These are phyloP conservation scores for Ophthalmolycus amberensis DNA, from an alignment of 2,113 vertebrate genomes.

Conservation along the genomic window DNA sequence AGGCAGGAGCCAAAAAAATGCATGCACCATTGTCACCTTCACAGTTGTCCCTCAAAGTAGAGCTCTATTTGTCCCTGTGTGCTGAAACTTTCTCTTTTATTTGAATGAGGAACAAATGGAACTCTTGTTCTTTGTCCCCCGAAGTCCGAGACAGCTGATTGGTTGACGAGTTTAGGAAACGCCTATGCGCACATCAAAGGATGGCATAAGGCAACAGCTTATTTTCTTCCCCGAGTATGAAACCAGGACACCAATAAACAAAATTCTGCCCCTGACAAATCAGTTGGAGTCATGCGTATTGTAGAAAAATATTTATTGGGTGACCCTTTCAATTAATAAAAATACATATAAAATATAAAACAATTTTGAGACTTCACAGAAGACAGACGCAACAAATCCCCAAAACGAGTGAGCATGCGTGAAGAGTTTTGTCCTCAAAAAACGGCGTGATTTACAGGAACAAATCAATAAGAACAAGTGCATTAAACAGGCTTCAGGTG, in stretches of 20 bases:
- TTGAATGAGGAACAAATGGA: constrained; percentile 81
- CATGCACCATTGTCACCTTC: constrained; percentile 56
- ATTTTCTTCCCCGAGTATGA: constrained; percentile 46
- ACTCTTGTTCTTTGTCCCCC: constrained; percentile 83
- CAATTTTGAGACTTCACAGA: constrained; percentile 21
- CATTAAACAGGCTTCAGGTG: constrained; percentile 30
- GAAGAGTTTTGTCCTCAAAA: neutral
- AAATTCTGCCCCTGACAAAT: constrained; percentile 10
- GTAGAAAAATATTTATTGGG: constrained; percentile 71
- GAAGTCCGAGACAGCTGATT: constrained; percentile 68
- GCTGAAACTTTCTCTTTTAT: constrained; percentile 75
- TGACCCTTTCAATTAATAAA: constrained; percentile 12
- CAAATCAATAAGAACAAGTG: constrained; percentile 57
- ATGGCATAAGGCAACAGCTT: constrained; percentile 49
- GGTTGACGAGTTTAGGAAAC: constrained; percentile 75
- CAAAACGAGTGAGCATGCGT: neutral
- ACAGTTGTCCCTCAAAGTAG: neutral
- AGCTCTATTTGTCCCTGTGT: constrained; percentile 18
- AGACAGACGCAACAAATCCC: constrained; percentile 15
- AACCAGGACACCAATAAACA: constrained; percentile 67
- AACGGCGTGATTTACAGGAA: neutral
- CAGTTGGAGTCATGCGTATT: constrained; percentile 2
- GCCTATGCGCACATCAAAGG: constrained; percentile 83
- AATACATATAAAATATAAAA: constrained; percentile 33
- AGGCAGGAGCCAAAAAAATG: constrained; percentile 76